These are phyloP conservation scores for Eristalis intricaria DNA, from an alignment of 2,888 invertebrate species.

Conservation along the genomic window DNA sequence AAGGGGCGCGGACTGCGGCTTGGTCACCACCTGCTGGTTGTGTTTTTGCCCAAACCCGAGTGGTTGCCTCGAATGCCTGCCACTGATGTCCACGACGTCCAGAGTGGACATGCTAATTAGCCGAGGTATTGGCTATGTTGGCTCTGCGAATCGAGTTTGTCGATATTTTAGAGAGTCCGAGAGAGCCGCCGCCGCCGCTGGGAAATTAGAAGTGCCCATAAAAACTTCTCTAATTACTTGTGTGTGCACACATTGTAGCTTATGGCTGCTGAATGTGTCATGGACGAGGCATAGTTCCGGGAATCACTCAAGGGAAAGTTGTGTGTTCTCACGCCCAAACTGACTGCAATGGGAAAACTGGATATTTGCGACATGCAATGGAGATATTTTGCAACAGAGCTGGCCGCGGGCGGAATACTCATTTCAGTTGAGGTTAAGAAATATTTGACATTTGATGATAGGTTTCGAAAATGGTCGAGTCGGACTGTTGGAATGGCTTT, in stretches of 20 bases:
- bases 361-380: not conserved
- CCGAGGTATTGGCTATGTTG: not conserved
- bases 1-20: constrained; percentile 15
- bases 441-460: too few relatives aligned
- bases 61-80: constrained; percentile 41
- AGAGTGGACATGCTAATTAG: constrained; percentile 62
- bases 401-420: not conserved
- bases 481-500: too few relatives aligned
- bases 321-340: constrained; percentile 63
- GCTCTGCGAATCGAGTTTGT: not conserved
- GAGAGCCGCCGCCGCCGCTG: constrained; percentile 24
- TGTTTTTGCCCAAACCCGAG: constrained; percentile 11
- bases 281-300: not conserved
- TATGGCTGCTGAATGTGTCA: too few relatives aligned
- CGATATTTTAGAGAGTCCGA: not conserved
- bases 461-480: too few relatives aligned
- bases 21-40: constrained; percentile 61
- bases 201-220: constrained; percentile 63
- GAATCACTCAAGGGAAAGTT: constrained; percentile 39
- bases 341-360: not conserved
- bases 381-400: not conserved
- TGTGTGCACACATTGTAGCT: constrained; percentile 21
- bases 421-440: not conserved
- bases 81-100: constrained; percentile 40
- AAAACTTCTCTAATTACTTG: constrained; percentile 65